These are phyloP conservation scores for Sebastes iracundus DNA, from an alignment of 2,797 vertebrate species.

Conservation along the genomic window DNA sequence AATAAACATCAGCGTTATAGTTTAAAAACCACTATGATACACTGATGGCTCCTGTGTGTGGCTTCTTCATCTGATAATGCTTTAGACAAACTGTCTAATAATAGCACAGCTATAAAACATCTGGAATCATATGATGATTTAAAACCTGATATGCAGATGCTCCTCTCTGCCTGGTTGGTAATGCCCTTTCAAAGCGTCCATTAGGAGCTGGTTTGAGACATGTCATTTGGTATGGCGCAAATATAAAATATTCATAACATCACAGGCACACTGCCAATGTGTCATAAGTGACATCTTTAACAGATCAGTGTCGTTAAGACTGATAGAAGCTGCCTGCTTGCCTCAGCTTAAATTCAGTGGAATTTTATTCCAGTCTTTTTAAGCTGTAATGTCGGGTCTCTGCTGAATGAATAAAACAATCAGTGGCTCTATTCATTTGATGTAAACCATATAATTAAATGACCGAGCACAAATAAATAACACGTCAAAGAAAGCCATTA, in stretches of 20 bases:
- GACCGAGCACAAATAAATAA: neutral
- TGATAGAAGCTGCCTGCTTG: neutral
- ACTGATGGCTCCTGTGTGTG: neutral
- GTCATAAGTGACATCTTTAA: constrained; percentile 10
- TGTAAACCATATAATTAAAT: neutral
- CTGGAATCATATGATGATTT: neutral
- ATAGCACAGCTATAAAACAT: neutral
- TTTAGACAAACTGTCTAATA: neutral
- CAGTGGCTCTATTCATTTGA: neutral
- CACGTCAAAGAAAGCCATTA: neutral
- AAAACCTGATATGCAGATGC: constrained; percentile 3
- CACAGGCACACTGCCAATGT: neutral
- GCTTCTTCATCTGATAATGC: neutral
- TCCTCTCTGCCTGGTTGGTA: neutral
- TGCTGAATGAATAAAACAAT: neutral
- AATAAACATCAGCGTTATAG: neutral
- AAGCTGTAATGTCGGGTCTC: neutral
- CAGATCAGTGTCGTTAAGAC: neutral
- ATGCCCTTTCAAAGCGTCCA: neutral
- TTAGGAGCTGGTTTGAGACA: constrained; percentile 1
- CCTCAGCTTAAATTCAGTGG: neutral
- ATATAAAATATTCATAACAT: constrained; percentile 32
- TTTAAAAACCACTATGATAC: neutral
- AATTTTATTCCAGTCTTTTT: neutral
- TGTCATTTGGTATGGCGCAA: constrained; percentile 1